Conservation (phyloP, 2,113 vertebrate species). For the Dissostichus mawsoni region DNA sequence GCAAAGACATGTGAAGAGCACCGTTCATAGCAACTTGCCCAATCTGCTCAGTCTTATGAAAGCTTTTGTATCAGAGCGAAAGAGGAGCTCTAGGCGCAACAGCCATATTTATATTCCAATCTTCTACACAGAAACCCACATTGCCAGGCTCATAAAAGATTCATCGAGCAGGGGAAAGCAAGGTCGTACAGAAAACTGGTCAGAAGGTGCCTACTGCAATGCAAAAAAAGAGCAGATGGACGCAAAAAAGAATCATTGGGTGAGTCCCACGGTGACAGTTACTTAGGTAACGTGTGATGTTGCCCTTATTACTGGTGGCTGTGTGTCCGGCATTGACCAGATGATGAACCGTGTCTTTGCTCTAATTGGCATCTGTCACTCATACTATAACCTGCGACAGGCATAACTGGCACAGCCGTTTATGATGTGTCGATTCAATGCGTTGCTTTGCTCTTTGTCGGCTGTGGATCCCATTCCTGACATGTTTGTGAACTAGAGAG, state of each 20-base stretch:
- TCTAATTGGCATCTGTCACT: constrained; percentile 61
- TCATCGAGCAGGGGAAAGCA: constrained; percentile 82
- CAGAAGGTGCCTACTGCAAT: constrained; percentile 78
- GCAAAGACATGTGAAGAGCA: constrained; percentile 55
- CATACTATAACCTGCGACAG: constrained; percentile 8
- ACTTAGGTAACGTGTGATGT: constrained; percentile 41
- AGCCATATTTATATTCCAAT: constrained; percentile 88
- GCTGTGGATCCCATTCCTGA: constrained; percentile 44
- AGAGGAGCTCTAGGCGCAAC: constrained; percentile 76
- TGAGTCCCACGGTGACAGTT: constrained; percentile 50
- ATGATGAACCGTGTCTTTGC: constrained; percentile 39
- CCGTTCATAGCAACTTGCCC: constrained; percentile 65
- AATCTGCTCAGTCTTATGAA: constrained; percentile 73
- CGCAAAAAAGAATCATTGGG: constrained; percentile 25
- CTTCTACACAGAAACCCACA: constrained; percentile 84
- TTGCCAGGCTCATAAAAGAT: constrained; percentile 87
- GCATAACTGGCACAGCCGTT: constrained; percentile 19
- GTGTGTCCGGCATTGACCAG: constrained; percentile 39
- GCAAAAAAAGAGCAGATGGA: constrained; percentile 65
- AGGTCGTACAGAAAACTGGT: constrained; percentile 83
- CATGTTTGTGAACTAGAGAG: constrained; percentile 67
- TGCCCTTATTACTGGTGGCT: constrained; percentile 31
- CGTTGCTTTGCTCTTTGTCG: constrained; percentile 53
- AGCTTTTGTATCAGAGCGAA: constrained; percentile 77
- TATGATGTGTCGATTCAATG: constrained; percentile 39